Conservation (phyloP, 2,113 vertebrate genomes). For the Percina caprodes region DNA sequence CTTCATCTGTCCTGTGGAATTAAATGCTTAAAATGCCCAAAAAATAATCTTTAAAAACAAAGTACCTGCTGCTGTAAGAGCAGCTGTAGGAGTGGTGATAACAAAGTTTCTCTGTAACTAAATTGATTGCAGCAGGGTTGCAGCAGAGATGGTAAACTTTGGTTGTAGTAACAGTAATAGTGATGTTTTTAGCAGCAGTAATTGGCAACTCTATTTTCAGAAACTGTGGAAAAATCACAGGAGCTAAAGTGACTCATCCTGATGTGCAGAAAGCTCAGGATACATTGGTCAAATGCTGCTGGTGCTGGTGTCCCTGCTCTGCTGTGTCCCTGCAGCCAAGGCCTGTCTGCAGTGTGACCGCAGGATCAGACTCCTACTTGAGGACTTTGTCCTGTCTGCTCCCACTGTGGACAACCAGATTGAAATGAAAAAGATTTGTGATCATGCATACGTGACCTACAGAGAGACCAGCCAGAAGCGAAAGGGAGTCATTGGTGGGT, state of each 20-base stretch:
- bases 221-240: background rate
- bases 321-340: constrained; percentile 21
- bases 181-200: background rate
- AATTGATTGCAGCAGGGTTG: no score
- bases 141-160: no score
- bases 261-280: background rate
- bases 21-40: no score
- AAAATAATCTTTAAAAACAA: background rate
- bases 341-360: constrained; percentile 82
- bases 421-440: constrained; percentile 60
- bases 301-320: constrained; percentile 51
- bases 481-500: constrained; percentile 78
- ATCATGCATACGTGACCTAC: constrained; percentile 67
- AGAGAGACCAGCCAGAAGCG: constrained; percentile 54
- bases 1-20: no score
- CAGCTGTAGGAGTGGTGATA: background rate
- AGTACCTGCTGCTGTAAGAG: background rate
- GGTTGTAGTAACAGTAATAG: background rate
- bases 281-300: constrained; percentile 46
- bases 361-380: constrained; percentile 59
- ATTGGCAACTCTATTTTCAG: constrained; percentile 26
- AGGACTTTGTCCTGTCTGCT: constrained; percentile 64
- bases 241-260: constrained; percentile 24
- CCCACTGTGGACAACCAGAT: constrained; percentile 58
- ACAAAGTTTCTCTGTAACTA: background rate